Base-by-base conservation (phyloP, 2,113 vertebrate species). In the Nymphicus hollandicus region DNA sequence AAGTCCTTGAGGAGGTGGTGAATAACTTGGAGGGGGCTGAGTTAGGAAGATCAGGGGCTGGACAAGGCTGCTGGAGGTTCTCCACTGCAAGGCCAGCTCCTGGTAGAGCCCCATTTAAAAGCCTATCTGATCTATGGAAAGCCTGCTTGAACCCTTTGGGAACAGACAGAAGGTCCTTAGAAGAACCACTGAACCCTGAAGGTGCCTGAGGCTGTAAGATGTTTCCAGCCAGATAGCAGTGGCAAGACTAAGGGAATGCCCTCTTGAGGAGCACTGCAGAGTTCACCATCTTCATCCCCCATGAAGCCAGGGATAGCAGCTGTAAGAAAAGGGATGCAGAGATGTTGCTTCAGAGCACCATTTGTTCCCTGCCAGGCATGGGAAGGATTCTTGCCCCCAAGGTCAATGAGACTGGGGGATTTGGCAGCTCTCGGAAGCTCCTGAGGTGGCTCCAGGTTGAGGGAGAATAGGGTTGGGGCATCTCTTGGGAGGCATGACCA, bases 31-130 rank as follows among this genome's bases (percentile, higher is more conserved):
- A 53, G 65, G 23, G 3, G 22, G 22, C 22, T 35, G 56, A 58
- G 4, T 58, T 58, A 70, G 9, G 28, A 79, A 69, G 33, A 58
- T 13, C 9, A 58, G 33, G 56, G 11, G 39, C 28, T 33, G 39
- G 55, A 41, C 2, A 3, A 80, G 56, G 49, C 19, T 35, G n/a
- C 11, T 47, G 17, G 17, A 65, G 9, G n/a, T n/a, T 43, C 49
- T 72, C 14, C 1, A 1, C 77, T 58, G 58, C 35, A 56, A 58
- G 13, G 35, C 49, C 41, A 64, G 33, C 44, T 58, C 43, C 12
- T 3, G 3, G 60, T 1, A 2, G 4, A 15, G 14, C 7, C 46
- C n/a, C 1, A 1, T 68, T 74, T 37, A 61, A 61, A 60, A 76
- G 23, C 13, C 23, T 13, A n/a, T 29, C 37, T 33, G 10, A 39